phyloP scores from a whole-genome alignment of 1,140 invertebrate genomes.

The Bacillus rossius region DNA sequence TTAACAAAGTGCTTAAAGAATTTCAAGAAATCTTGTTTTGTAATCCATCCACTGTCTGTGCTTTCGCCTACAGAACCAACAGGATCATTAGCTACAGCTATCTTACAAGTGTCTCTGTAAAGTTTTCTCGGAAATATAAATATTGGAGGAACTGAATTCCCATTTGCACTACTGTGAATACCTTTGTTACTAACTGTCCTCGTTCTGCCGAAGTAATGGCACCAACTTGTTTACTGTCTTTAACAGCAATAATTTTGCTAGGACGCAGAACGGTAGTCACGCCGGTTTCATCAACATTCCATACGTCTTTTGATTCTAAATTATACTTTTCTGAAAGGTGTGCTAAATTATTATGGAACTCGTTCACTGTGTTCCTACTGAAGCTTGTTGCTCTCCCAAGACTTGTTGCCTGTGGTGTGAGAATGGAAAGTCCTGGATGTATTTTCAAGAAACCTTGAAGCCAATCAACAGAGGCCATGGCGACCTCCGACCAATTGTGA shows the following conservation, averaged over 20 bases:
- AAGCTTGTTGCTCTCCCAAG: constrained; percentile 39
- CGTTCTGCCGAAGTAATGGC: constrained; percentile 36
- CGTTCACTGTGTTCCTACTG: constrained; percentile 39
- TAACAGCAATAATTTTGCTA: constrained; percentile 36
- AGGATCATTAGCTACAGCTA: constrained; percentile 36
- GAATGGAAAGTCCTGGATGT: constrained; percentile 34
- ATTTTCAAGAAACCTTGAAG: constrained; percentile 35
- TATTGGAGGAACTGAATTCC: constrained; percentile 36
- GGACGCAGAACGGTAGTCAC: constrained; percentile 42
- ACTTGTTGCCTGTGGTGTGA: constrained; percentile 41
- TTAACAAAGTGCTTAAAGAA: constrained; percentile 23
- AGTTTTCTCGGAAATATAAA: constrained; percentile 40
- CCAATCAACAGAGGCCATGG: constrained; percentile 37
- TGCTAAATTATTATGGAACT: constrained; percentile 36
- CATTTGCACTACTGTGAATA: constrained; percentile 36
- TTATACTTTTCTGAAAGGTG: neutral
- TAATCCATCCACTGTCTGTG: constrained; percentile 41
- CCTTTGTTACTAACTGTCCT: constrained; percentile 37
- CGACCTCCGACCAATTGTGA: constrained; percentile 20
- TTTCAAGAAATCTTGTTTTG: constrained; percentile 28
- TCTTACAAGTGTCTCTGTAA: constrained; percentile 26
- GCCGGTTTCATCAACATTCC: constrained; percentile 38
- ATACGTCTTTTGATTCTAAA: constrained; percentile 19
- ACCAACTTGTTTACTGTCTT: constrained; percentile 38
- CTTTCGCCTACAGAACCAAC: constrained; percentile 32